Percentiles rank a stretch among this genome's conserved stretches.
Evolutionary conservation across 2,888 invertebrate species (phyloP).

Genomic region (Thymelicus acteon): DNA sequence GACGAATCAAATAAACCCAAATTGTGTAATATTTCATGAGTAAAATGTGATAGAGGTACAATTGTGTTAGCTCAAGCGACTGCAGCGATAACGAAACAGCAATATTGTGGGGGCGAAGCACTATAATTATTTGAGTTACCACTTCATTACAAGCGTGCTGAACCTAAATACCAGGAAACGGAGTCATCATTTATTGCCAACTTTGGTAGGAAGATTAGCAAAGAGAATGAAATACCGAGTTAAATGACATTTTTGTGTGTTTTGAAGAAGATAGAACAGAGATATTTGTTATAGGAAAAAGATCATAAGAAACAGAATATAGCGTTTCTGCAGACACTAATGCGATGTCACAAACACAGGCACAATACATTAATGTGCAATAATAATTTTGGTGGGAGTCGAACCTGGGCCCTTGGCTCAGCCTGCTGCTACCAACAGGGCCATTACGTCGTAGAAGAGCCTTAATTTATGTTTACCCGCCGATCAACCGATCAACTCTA

Average conservation of each 20-base stretch:
- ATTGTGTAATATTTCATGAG: conserved; percentile 30
- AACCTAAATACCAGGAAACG: conserved; percentile 65
- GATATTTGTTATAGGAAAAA: too few species aligned
- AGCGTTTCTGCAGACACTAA: too few species aligned
- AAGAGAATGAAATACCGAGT: conserved; percentile 10
- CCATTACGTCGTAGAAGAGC: too few species aligned
- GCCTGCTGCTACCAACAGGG: too few species aligned
- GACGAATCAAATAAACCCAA: conserved; percentile 12
- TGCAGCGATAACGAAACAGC: conserved; percentile 40
- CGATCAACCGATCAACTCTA: too few species aligned
- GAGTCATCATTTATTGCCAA: conserved; percentile 52
- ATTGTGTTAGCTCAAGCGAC: conserved; percentile 11
- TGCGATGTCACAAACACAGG: too few species aligned
- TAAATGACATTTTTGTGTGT: not conserved
- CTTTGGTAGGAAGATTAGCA: conserved; percentile 41
- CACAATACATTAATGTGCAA: too few species aligned
- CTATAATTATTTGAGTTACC: conserved; percentile 43
- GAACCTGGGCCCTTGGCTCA: too few species aligned
- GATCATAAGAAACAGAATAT: too few species aligned
- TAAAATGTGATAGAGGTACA: conserved; percentile 29
- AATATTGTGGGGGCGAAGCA: conserved; percentile 40
- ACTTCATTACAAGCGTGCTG: conserved; percentile 61
- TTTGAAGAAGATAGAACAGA: not conserved
- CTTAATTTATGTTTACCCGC: too few species aligned
- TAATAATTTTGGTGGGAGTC: too few species aligned